Evolutionary conservation across 2,797 vertebrate species (phyloP), one percentile per base, ranked within the genome.

Genomic region (Smutsia temminckii): DNA sequence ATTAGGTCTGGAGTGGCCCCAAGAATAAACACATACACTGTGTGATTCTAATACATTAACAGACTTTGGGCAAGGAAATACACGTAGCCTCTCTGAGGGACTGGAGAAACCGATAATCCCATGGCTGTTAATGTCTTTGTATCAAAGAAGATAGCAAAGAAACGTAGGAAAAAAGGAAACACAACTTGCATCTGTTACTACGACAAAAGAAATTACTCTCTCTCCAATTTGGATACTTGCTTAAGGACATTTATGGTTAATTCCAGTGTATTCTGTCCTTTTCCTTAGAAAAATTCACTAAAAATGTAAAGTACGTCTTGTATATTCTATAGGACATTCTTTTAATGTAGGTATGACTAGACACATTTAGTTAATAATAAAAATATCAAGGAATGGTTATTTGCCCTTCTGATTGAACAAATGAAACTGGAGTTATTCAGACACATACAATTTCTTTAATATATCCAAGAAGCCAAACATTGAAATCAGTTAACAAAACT

Each of bases 401-500:
- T 94, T 79, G 51, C 23, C 46, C 66, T 87, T 96, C 71, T 57
- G 29, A 72, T 0, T 71, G 7, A 87, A 91, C 34, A 95, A 92
- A 90, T 61, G 17, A 92, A 96, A 93, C 10, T 42, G 10, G 6
- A 84, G 23, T 79, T 87, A n/a, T 63, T 78, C 51, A 85, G 25
- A 85, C 46, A 95, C 18, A 93, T 37, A 90, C n/a, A 91, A 55
- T 77, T 68, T 93, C 53, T 72, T 95, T 89, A 94, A 85, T 57
- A 89, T 68, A 94, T 49, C 89, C 64, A 93, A 83, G 59, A 80
- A 80, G 20, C 83, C 34, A 69, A 89, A 95, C 32, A 93, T 3
- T 78, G 34, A 87, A 63, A 81, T 64, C 37, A 80, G 71, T 53
- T 85, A 95, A 85, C 25, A 91, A 96, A 96, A 96, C 77, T 66